Percentiles rank a stretch among this genome's conserved stretches.
phyloP scores from a whole-genome alignment of 64 coral and sea anemone species.

The Porites australiensis region DNA sequence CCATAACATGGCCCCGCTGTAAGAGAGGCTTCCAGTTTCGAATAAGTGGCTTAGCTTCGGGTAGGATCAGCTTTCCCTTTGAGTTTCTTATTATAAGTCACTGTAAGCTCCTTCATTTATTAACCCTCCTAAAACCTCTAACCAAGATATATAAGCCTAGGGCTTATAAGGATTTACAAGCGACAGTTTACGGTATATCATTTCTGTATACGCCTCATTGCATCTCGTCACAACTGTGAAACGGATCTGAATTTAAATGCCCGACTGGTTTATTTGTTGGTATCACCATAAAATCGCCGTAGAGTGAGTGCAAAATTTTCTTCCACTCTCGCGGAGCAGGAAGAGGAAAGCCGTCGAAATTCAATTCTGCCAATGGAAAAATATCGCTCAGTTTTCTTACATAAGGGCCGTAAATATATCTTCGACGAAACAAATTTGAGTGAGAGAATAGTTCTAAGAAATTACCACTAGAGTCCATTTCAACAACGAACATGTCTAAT shows the following conservation, averaged over 20 bases:
- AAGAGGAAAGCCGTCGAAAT: constrained; percentile 65
- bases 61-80: no score
- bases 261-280: background rate
- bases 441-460: background rate
- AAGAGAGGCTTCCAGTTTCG: no score
- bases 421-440: background rate
- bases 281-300: constrained; percentile 38
- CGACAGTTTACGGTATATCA: no score
- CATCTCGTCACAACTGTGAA: constrained; percentile 36
- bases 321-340: constrained; percentile 54
- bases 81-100: no score
- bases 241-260: constrained; percentile 43
- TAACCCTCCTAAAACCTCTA: no score
- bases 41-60: no score
- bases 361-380: constrained; percentile 48
- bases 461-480: constrained; percentile 23
- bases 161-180: no score
- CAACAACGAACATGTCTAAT: constrained; percentile 42
- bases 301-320: constrained; percentile 26
- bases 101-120: no score
- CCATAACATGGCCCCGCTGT: no score
- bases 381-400: background rate
- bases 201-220: no score
- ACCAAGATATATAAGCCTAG: no score
- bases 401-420: background rate